phyloP scores from a whole-genome alignment of 2,113 vertebrate genomes.

The Philantomba maxwellii region DNA sequence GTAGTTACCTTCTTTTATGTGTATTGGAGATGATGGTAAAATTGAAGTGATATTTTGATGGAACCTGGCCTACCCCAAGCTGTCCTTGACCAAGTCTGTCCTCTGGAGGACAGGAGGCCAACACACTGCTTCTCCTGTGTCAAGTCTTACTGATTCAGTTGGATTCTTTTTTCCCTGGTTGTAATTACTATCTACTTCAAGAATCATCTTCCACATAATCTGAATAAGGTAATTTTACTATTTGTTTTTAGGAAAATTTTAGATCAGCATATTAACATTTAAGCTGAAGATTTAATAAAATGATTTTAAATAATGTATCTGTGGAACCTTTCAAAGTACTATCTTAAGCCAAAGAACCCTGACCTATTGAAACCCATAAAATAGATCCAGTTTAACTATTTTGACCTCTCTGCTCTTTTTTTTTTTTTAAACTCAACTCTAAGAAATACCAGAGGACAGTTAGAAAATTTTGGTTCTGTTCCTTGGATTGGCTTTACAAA shows the following conservation, averaged over 20 bases:
- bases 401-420: background rate
- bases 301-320: background rate
- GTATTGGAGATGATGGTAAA: background rate
- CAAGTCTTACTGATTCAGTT: background rate
- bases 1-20: constrained; percentile 2
- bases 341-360: background rate
- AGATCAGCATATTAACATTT: background rate
- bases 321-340: background rate
- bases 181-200: background rate
- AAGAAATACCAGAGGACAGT: background rate
- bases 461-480: background rate
- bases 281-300: background rate
- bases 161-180: background rate
- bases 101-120: background rate
- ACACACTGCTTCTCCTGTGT: background rate
- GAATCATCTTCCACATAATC: background rate
- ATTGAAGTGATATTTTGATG: background rate
- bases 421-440: background rate
- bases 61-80: background rate
- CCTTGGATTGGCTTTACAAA: background rate
- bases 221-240: background rate
- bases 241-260: background rate
- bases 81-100: background rate
- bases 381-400: background rate
- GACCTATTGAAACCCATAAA: background rate